Evolutionary conservation across 2,888 invertebrate species (phyloP).

Genomic region (Agrochola circellaris): DNA sequence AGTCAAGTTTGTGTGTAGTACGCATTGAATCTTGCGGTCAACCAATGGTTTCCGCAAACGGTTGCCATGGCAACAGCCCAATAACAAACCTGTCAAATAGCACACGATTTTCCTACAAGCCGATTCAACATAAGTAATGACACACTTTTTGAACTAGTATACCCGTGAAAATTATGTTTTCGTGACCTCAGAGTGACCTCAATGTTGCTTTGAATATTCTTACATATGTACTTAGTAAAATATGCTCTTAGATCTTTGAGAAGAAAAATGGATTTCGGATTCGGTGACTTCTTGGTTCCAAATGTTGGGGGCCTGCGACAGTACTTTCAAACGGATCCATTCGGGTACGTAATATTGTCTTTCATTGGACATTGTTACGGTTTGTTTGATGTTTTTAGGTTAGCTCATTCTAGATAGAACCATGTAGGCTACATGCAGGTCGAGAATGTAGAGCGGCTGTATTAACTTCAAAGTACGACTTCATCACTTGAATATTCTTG

Average conservation of each 20-base stretch:
- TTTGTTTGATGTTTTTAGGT: conserved; percentile 5
- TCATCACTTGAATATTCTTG: conserved; percentile 3
- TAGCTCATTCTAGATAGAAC: conserved; percentile 24
- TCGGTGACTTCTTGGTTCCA: conserved; percentile 85
- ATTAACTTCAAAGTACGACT: conserved; percentile 11
- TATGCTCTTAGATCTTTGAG: conserved; percentile 72
- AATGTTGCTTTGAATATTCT: conserved; percentile 68
- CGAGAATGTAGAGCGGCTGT: conserved; percentile 1
- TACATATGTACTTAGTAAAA: conserved; percentile 74
- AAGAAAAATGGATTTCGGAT: conserved; percentile 86
- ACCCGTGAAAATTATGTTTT: conserved; percentile 81
- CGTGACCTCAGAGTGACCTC: conserved; percentile 75
- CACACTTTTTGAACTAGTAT: conserved; percentile 74
- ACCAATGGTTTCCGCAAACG: conserved; percentile 80
- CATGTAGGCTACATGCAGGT: not conserved
- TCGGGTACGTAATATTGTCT: conserved; percentile 78
- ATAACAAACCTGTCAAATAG: conserved; percentile 85
- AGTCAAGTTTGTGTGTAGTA: conserved; percentile 61
- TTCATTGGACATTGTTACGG: conserved; percentile 16
- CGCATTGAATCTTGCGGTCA: conserved; percentile 72
- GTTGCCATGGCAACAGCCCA: conserved; percentile 79
- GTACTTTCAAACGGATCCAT: conserved; percentile 82
- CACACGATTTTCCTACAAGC: conserved; percentile 77
- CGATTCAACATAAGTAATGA: conserved; percentile 75
- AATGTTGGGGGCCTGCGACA: conserved; percentile 82